phyloP scores from a whole-genome alignment of 2,888 invertebrate species.

The Tiliacea aurago region DNA sequence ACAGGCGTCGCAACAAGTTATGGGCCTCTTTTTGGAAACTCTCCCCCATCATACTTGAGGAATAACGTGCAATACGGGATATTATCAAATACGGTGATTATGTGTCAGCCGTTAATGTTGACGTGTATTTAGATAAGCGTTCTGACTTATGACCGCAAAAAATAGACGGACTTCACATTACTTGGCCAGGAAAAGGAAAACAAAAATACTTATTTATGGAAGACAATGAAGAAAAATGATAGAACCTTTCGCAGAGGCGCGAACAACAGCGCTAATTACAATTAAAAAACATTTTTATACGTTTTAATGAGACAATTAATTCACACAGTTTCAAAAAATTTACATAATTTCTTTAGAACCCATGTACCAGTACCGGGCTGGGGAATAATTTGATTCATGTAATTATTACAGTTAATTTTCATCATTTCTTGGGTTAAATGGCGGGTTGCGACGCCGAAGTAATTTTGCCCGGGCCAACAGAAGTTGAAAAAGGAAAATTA shows the following conservation, averaged over 20 bases:
- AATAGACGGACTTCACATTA: conserved; percentile 11
- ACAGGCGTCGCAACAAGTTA: conserved; percentile 81
- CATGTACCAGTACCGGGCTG: conserved; percentile 63
- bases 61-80: conserved; percentile 47
- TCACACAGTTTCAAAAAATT: conserved; percentile 43
- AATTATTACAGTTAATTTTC: conserved; percentile 85
- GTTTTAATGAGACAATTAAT: conserved; percentile 45
- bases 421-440: conserved; percentile 83
- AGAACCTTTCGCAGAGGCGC: conserved; percentile 21
- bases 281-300: conserved; percentile 40
- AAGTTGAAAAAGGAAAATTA: conserved; percentile 89
- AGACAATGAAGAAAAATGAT: conserved; percentile 29
- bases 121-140: conserved; percentile 19
- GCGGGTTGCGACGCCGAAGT: conserved; percentile 84
- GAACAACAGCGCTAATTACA: conserved; percentile 48
- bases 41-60: conserved; percentile 54
- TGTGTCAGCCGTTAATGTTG: conserved; percentile 7
- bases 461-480: conserved; percentile 85
- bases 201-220: conserved; percentile 30
- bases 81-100: conserved; percentile 42
- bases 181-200: conserved; percentile 3
- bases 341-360: conserved; percentile 55
- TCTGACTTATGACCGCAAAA: conserved; percentile 8
- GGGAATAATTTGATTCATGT: conserved; percentile 78
- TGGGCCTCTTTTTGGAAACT: conserved; percentile 70